phyloP scores from a whole-genome alignment of 2,113 vertebrate genomes.

The Lampris megalopsis region DNA sequence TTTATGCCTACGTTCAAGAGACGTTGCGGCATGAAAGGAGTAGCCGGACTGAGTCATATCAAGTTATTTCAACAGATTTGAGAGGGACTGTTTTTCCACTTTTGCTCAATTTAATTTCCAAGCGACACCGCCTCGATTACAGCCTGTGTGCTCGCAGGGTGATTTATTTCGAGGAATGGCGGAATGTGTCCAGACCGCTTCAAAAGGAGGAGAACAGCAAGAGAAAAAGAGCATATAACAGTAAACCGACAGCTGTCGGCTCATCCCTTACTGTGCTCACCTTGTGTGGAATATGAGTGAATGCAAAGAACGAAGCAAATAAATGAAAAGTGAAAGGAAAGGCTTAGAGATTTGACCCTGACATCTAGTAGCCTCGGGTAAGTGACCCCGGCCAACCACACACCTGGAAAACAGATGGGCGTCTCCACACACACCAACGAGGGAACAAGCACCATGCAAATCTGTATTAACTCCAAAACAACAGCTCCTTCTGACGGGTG shows the following conservation, averaged over 20 bases:
- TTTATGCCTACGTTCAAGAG: background rate
- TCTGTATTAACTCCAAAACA: background rate
- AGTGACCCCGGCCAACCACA: slow-evolving; percentile 13
- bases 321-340: background rate
- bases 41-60: background rate
- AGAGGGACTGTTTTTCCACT: background rate
- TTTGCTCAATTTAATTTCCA: background rate
- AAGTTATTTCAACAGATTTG: background rate
- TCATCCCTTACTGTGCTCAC: slow-evolving; percentile 1
- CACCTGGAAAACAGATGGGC: slow-evolving; percentile 69
- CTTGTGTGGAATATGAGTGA: slow-evolving; percentile 10
- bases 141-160: background rate
- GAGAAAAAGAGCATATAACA: background rate
- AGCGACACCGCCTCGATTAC: background rate
- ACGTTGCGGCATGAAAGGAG: background rate
- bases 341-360: slow-evolving; percentile 17
- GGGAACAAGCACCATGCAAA: background rate
- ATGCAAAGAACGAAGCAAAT: slow-evolving; percentile 1
- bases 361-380: slow-evolving; percentile 40
- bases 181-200: background rate
- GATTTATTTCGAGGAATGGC: background rate
- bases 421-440: slow-evolving; percentile 4
- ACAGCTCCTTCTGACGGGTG: background rate
- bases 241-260: slow-evolving; percentile 18
- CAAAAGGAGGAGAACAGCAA: too few relatives aligned